These are phyloP conservation scores for Conomelus anceps DNA, from an alignment of 2,888 invertebrate species.

Conservation along the genomic window DNA sequence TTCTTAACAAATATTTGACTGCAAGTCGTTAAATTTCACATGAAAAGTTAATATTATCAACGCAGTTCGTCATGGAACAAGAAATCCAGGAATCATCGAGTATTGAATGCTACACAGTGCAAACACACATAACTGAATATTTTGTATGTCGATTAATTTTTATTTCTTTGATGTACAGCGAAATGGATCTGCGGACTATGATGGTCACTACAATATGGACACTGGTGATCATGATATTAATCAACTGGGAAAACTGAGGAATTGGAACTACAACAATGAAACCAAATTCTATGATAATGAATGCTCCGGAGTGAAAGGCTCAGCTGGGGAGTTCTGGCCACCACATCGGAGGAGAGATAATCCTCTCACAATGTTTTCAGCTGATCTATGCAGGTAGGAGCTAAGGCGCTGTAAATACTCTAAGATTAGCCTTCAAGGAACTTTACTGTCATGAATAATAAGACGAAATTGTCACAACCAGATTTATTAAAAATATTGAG, in stretches of 20 bases:
- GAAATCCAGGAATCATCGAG: no score
- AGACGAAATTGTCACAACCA: no score
- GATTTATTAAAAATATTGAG: no score
- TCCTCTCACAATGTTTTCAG: constrained; percentile 41
- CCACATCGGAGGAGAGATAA: constrained; percentile 54
- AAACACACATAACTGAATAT: not conserved
- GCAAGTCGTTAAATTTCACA: no score
- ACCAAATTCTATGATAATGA: constrained; percentile 48
- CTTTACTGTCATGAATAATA: no score
- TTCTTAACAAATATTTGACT: no score
- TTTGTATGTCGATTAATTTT: not conserved
- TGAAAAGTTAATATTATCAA: no score
- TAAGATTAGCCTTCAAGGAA: no score
- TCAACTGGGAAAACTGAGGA: constrained; percentile 59
- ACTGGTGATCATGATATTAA: constrained; percentile 57
- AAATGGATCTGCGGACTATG: constrained; percentile 64
- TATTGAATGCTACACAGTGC: no score
- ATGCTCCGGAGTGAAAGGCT: constrained; percentile 60
- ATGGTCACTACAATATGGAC: constrained; percentile 69
- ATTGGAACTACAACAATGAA: constrained; percentile 62
- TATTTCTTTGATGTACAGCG: constrained; percentile 47
- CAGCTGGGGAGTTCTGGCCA: constrained; percentile 74
- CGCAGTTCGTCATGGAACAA: no score
- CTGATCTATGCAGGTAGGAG: constrained; percentile 33
- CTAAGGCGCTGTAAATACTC: no score